Evolutionary conservation across 2,113 vertebrate species (phyloP).

Genomic region (Accipiter cooperii): DNA sequence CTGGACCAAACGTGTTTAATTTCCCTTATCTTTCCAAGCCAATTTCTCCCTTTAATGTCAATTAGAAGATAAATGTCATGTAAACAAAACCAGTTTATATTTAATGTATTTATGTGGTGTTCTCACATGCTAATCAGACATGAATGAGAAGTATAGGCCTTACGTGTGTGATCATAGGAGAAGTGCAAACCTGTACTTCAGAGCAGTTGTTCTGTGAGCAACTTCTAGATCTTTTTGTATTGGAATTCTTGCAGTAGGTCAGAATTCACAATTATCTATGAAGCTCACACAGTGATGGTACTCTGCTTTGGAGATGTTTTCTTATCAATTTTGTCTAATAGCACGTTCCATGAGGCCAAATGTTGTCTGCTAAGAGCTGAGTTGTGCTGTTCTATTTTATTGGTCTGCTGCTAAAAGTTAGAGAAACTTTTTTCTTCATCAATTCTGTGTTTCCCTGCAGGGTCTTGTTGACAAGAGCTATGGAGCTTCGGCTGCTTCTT

Average conservation of each 20-base stretch:
- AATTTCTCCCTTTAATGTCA: background rate
- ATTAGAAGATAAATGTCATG: background rate
- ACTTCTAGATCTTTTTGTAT: background rate
- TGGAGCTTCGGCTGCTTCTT: background rate
- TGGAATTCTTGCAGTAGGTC: background rate
- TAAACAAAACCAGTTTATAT: background rate
- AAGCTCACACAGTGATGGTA: background rate
- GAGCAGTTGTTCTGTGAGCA: background rate
- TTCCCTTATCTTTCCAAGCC: background rate
- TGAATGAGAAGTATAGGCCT: background rate
- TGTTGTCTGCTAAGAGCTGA: background rate
- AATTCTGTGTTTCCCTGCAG: background rate
- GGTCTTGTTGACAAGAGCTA: background rate
- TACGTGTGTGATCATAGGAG: background rate
- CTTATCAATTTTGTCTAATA: background rate
- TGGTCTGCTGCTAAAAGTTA: background rate
- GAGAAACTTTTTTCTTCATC: background rate
- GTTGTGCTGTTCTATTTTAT: background rate
- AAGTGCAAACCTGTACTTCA: background rate
- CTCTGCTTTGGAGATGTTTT: background rate
- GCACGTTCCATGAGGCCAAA: background rate
- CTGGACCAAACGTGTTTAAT: background rate
- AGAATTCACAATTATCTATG: background rate
- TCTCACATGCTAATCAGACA: background rate
- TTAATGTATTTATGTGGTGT: accelerated